Evolutionary conservation across 2,797 vertebrate genomes (phyloP), one percentile per base, ranked within the genome.

Genomic region (Galago senegalensis): DNA sequence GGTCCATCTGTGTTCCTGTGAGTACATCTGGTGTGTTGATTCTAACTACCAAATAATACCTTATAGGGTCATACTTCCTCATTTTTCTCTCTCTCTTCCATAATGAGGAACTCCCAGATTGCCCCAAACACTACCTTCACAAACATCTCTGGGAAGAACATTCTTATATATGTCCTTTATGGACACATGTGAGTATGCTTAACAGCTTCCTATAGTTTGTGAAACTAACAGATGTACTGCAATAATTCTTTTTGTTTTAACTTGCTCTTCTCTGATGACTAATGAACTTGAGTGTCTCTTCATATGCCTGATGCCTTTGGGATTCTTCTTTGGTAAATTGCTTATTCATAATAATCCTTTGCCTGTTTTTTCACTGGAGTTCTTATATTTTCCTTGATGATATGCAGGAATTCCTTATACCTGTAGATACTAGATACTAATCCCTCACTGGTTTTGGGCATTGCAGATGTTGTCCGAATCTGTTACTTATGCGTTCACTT

Each of bases 381-480:
- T 83, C 72, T 67, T 87, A 17, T 27, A 56, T 80, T 87, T 91
- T 88, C 91, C 56, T 89, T 81, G 31, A 65, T 87, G 67, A 37
- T 43, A 58, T 46, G 69, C 20, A 70, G 56, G 60, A 31, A 34
- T 94, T 93, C 60, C 8, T 86, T 73, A 92, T 89, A 73, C 13
- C 12, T 49, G 49, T 49, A 49, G 14, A 40, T 83, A 29, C 37
- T 95, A 34, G 31, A 65, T 85, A 63, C 8, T 46, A 69, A 91
- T 91, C 61, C 16, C 21, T 82, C 29, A 9, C 37, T 82, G 58
- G 58, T 82, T 58, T 82, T 60, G 82, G 37, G 49, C 16, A 40
- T 37, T 53, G 3, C n/a, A 58, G 80, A 2, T 87, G 5, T 85
- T 46, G 29, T 89, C 67, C 61, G 58, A 96, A n/a, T 67, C 43